Evolutionary conservation across 2,888 invertebrate species (phyloP), one percentile per base, ranked within the genome.

Genomic region (Melitaea athalia): DNA sequence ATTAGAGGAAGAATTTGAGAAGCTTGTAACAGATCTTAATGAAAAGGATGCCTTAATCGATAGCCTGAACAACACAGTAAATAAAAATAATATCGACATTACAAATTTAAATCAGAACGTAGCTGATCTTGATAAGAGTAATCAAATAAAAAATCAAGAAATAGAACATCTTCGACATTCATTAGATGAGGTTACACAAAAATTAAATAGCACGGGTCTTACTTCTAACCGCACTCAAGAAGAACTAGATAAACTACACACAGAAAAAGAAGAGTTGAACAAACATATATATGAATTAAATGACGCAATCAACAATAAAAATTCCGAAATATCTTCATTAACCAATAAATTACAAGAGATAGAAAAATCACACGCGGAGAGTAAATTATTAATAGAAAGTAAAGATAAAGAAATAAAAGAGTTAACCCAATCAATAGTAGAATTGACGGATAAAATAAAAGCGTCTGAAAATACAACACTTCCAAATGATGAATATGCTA

Each of bases 371-470:
- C 74, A 75, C 50, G 63, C 72, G 14, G 77, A 86, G 65, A 79
- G 79, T 68, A 84, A 83, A 77, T 67, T 63, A 50, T 63, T 68
- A 52, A 76, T 86, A 65, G 81, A 82, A 50, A 75, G 67, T 17
- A 90, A 87, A 80, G 85, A 88, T 60, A 87, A 88, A 78, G 85
- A 88, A 79, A 86, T 91, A 60, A 85, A 89, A 75, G 87, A 89
- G 75, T 75, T 91, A 0, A 86, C 80, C 68, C 85, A 89, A 73
- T 85, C 86, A 50, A 82, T 91, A 57, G 77, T 82, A 17, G 87
- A 89, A 73, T 71, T 88, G 47, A 82, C 79, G 7, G 88, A 88
- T 70, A 86, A 86, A 82, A 78, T 86, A 59, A 85, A 83, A 77
- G 75, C 75, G 33, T 75, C 76, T n/a, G 84, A 87, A 47, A 85